These are phyloP conservation scores for Sinelater perroti DNA, from an alignment of 2,888 invertebrate genomes.

Conservation along the genomic window DNA sequence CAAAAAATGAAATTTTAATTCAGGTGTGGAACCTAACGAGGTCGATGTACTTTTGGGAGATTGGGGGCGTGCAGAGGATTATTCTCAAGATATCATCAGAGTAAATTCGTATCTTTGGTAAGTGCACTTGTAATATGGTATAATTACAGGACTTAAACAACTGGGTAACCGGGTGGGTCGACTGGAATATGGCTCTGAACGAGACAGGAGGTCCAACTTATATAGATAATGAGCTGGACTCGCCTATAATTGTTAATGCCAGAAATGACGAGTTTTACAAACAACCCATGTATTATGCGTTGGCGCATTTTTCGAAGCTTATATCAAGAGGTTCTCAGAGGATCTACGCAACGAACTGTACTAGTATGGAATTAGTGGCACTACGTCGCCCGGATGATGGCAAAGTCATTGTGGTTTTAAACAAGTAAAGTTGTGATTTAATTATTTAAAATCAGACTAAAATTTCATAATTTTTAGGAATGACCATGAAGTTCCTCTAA, in stretches of 20 bases:
- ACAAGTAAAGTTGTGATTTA: conserved; percentile 62
- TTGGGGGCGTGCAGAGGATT: conserved; percentile 67
- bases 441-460: too few relatives aligned
- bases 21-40: neutral
- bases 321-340: conserved; percentile 68
- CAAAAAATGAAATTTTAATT: neutral
- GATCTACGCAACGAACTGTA: conserved; percentile 52
- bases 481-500: conserved; percentile 54
- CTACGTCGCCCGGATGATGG: conserved; percentile 65
- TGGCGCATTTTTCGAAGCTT: conserved; percentile 80
- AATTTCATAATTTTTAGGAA: conserved; percentile 57
- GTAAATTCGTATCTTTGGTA: conserved; percentile 61
- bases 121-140: too few relatives aligned
- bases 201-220: conserved; percentile 83
- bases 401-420: conserved; percentile 65
- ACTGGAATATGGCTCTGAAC: conserved; percentile 88
- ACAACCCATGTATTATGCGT: conserved; percentile 86
- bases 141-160: conserved; percentile 76
- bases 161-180: conserved; percentile 84
- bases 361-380: conserved; percentile 60
- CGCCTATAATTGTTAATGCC: conserved; percentile 75
- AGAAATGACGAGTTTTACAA: conserved; percentile 80
- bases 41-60: conserved; percentile 67
- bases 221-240: conserved; percentile 80
- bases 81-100: conserved; percentile 68